phyloP scores from a whole-genome alignment of 2,797 vertebrate species.

The Microctenopoma steveboyesi region DNA sequence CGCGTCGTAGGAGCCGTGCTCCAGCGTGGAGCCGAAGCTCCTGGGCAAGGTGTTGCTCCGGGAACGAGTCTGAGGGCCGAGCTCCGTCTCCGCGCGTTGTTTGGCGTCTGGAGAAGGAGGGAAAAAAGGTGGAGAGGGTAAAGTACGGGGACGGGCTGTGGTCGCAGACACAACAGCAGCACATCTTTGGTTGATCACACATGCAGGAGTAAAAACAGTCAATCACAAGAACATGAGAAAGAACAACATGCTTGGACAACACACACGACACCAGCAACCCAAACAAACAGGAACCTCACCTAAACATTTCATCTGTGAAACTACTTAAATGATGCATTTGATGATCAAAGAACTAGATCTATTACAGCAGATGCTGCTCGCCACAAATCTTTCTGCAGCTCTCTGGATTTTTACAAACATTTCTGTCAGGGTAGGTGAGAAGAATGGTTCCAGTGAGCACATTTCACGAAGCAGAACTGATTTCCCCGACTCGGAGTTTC shows the following conservation, averaged over 20 bases:
- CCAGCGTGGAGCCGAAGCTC: conserved; percentile 96
- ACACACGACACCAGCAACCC: conserved; percentile 16
- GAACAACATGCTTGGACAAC: conserved; percentile 20
- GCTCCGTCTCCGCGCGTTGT: conserved; percentile 91
- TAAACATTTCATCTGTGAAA: too few relatives aligned
- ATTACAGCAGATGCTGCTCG: too few relatives aligned
- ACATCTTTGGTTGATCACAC: conserved; percentile 12
- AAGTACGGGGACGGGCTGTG: not conserved
- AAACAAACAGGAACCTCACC: conserved; percentile 15
- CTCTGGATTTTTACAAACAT: too few relatives aligned
- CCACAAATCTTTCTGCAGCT: too few relatives aligned
- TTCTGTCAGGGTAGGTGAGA: too few relatives aligned
- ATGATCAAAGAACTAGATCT: too few relatives aligned
- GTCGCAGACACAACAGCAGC: not conserved
- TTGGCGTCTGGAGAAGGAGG: conserved; percentile 87
- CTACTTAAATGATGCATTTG: too few relatives aligned
- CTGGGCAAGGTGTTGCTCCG: conserved; percentile 98
- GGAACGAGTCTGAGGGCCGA: conserved; percentile 91
- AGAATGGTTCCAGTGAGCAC: too few relatives aligned
- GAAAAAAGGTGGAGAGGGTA: not conserved
- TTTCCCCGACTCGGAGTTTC: too few relatives aligned
- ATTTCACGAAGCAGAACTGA: too few relatives aligned
- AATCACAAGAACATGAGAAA: conserved; percentile 16
- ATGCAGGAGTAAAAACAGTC: conserved; percentile 38
- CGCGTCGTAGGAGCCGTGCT: conserved; percentile 85